These are phyloP conservation scores for Eulemur rubriventer DNA, from an alignment of 2,797 vertebrate genomes.

Conservation along the genomic window DNA sequence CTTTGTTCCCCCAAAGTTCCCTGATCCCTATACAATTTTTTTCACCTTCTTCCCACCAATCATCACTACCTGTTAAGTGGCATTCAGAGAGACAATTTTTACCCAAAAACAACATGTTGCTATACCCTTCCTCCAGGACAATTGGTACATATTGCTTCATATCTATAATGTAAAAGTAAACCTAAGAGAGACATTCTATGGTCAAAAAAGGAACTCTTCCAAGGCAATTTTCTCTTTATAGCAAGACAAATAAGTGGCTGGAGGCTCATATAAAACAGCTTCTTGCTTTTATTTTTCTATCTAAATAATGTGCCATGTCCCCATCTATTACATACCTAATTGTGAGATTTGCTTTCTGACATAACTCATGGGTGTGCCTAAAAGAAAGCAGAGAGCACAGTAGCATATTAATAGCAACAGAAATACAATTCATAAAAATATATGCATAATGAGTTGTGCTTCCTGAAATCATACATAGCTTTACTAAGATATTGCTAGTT, in stretches of 20 bases:
- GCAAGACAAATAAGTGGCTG: background rate
- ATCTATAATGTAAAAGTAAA: background rate
- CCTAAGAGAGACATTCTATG: background rate
- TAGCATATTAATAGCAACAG: background rate
- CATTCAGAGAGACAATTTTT: background rate
- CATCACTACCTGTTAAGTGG: background rate
- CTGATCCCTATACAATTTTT: background rate
- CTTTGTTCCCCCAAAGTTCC: background rate
- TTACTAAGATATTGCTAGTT: background rate
- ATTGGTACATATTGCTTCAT: background rate
- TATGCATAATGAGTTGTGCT: background rate
- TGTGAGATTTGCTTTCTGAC: background rate
- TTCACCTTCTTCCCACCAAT: background rate
- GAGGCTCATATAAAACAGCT: background rate
- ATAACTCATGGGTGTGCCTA: background rate
- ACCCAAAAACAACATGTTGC: background rate
- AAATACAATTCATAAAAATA: constrained; percentile 23
- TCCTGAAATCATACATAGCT: constrained; percentile 9
- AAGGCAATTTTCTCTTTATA: background rate
- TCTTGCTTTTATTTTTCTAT: background rate
- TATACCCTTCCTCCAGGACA: background rate
- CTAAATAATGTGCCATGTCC: background rate
- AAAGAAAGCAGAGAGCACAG: background rate
- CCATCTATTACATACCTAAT: background rate
- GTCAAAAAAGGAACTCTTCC: background rate